Base-by-base conservation (phyloP, 2,888 invertebrate genomes). In the Drosophila crucigera region DNA sequence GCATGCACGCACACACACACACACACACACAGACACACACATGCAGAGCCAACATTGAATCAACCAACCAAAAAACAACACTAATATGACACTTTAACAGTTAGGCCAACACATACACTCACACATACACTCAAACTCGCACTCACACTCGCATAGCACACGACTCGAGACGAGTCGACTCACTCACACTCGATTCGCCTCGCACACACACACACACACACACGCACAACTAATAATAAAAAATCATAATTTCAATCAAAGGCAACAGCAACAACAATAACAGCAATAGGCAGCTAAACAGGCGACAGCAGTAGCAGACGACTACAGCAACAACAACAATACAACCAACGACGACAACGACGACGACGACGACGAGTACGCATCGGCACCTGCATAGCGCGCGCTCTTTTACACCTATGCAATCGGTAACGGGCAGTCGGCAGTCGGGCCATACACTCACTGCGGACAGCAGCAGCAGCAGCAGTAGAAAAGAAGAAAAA, bases 81-180 rank as follows among this genome's bases (percentile, higher is more conserved):
- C 85, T 85, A 85, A 85, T 85, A 90, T 90, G 85, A 85, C 85
- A 90, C 90, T 90, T 90, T 85, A 85, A 85, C 85, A 85, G 85
- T 90, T 85, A 85, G 89, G 80, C 85, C 78, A 73, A 75, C 80
- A 87, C 82, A 74, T 60, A 65, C 74, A 53, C 68, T 49, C 68
- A 65, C 41, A 56, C 64, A 31, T 35, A 52, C 56, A 30, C 19
- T 55, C 55, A 5, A 4, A 28, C 4, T 30, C 37, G 31, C 63
- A 50, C n/a, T n/a, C 30, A 31, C 25, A 35, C 41, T 41, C n/a
- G 41, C 19, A 65, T 14, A 47, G 4, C 65, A 65, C 59, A 58
- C 50, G 61, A 55, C n/a, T 50, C 62, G 39, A 70, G 22, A 64
- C 66, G 66, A 73, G 81, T 69, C 66, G 60, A 72, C 68, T 64